Conservation (phyloP, 1,140 invertebrate genomes). For the Euura saliciscinereae region DNA sequence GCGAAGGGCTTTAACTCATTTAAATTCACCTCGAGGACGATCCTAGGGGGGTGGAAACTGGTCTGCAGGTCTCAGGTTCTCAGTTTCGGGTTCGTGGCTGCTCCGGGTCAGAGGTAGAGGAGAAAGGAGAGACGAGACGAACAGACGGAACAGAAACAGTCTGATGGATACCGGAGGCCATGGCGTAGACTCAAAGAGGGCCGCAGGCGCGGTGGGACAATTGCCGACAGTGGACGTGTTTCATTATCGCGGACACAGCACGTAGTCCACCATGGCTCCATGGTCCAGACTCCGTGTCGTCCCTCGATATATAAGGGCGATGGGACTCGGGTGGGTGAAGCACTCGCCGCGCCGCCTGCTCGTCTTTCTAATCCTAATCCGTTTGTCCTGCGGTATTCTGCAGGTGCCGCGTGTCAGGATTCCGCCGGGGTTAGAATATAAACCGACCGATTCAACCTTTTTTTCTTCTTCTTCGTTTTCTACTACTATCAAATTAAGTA, state of each 20-base stretch:
- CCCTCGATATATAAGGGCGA: no score
- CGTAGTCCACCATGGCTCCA: not conserved
- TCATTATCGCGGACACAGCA: conserved; percentile 36
- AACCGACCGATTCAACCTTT: not conserved
- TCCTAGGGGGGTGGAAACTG: no score
- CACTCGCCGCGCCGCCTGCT: not conserved
- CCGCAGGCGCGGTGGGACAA: conserved; percentile 30
- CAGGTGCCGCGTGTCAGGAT: no score
- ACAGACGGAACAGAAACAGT: conserved; percentile 23
- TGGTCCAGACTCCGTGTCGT: not conserved
- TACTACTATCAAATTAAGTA: not conserved
- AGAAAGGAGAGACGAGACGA: conserved; percentile 22
- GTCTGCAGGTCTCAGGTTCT: no score
- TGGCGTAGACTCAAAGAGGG: no score
- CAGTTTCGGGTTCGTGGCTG: no score
- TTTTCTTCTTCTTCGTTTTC: not conserved
- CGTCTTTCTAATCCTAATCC: not conserved
- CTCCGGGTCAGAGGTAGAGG: no score
- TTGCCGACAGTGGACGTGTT: conserved; percentile 42
- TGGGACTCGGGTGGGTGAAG: no score
- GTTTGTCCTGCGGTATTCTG: no score
- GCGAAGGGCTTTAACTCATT: no score
- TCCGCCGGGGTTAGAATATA: no score
- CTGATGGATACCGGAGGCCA: conserved; percentile 27
- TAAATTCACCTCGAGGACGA: no score